Evolutionary conservation across 2,888 invertebrate species (phyloP), one percentile per base, ranked within the genome.

Genomic region (Oscheius sp.): DNA sequence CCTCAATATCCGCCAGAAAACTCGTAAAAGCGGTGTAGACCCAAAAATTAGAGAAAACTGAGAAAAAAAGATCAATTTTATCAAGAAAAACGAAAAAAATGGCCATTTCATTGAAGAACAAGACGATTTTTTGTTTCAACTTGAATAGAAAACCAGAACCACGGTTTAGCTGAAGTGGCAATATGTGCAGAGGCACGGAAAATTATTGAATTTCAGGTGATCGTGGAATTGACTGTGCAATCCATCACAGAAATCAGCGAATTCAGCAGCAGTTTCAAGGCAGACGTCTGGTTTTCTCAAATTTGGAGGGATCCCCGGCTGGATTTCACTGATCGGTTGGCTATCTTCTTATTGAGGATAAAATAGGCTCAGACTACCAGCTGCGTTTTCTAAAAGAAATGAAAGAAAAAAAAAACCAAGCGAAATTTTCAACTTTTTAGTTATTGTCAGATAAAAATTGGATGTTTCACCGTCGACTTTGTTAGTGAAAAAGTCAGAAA

Each of bases 201-300:
- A 35, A 35, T 35, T 3, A 9, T 3, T 35, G 35, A 35, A 52
- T 23, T 76, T 21, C 59, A 82, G 75, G 88, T 88, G 2, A 81
- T 86, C 1, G 88, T 88, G 7, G 88, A 88, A 61, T 59, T 88
- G 35, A 88, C 88, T 0, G 87, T 88, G 18, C 88, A 88, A 72
- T 83, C 82, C 23, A 87, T 88, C 55, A 87, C 86, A 1, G 87
- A 84, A 73, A 81, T 88, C 74, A 85, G 84, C 72, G 88, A 88
- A 58, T 86, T 87, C 75, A 84, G 86, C 3, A 79, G 80, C 58
- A 84, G 84, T 69, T 88, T 87, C 80, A 87, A 87, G 70, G 83
- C 87, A 1, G 88, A 88, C 72, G 87, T 88, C 12, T 88, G 88
- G 88, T 88, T 88, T 72, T 83, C 81, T 0, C 85, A 88, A 75